Base-by-base conservation (phyloP, 2,888 invertebrate genomes). In the Anthoptus insignis region DNA sequence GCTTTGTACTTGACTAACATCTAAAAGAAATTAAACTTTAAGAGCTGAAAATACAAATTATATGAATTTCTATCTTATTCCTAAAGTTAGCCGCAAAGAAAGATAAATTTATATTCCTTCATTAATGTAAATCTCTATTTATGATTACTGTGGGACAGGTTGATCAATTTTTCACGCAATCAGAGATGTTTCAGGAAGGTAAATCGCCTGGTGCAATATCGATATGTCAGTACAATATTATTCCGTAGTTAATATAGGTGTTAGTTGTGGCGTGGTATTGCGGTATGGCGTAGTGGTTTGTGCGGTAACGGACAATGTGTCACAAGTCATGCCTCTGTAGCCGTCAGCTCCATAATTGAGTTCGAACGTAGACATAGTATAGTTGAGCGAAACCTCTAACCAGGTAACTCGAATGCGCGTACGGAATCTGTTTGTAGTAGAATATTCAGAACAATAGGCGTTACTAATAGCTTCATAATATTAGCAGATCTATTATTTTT, bases 261-360 rank as follows among this genome's bases (percentile, higher is more conserved):
- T 7, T 56, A 42, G 57, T 57, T 42, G 39, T 14, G 29, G 32
- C 32, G 42, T 32, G 21, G 27, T 45, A 21, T 47, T 47, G 21
- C 16, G 29, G 32, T 13, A n/a, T n/a, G 29, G 32, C 8, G n/a
- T n/a, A 47, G 57, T 47, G 45, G 57, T 5, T 13, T 27, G 22
- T 57, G 57, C 57, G 57, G 57, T 42, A 13, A 27, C 42, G 57
- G 57, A 34, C 29, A 57, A 57, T 45, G 45, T 27, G 45, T 42
- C 42, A 56, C 57, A n/a, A 57, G 42, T 21, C 27, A 27, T 11
- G 45, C 45, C 45, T 27, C 7, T 9, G 19, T 2, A 19, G 39
- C 22, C 27, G 16, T 27, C 42, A 42, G 42, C 6, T 39, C 27
- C 16, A 11, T 42, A 37, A 37, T 3, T 42, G 19, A 14, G 14